Evolutionary conservation across 2,113 vertebrate genomes (phyloP).

Genomic region (Hemicordylus capensis): DNA sequence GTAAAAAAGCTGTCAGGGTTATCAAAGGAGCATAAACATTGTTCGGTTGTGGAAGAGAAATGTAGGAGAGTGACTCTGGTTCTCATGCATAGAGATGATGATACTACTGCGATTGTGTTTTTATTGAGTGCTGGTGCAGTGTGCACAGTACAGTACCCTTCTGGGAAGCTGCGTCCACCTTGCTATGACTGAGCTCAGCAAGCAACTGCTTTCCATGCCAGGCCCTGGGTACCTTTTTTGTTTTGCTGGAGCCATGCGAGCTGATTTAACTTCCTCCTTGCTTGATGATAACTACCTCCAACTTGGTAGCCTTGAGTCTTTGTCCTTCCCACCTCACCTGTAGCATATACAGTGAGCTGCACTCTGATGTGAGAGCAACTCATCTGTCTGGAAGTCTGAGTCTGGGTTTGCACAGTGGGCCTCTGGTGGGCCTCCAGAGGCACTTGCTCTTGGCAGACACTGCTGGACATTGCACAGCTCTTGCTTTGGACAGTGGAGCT

Average conservation of each 20-base stretch:
- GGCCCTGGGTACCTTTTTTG: too few relatives aligned
- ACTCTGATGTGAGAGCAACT: background rate
- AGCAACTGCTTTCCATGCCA: background rate
- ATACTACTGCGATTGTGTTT: too few relatives aligned
- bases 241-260: background rate
- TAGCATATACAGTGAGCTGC: background rate
- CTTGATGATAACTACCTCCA: background rate
- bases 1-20: background rate
- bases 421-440: background rate
- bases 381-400: background rate
- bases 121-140: background rate
- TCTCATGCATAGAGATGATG: background rate
- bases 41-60: background rate
- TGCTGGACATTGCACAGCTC: background rate
- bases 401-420: background rate
- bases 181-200: background rate
- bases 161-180: background rate
- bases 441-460: too few relatives aligned
- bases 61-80: too few relatives aligned
- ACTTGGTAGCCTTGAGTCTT: background rate
- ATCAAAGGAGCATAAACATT: too few relatives aligned
- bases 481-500: background rate
- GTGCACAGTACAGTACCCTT: too few relatives aligned
- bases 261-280: background rate
- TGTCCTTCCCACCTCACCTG: background rate